Evolutionary conservation across 2,113 vertebrate species (phyloP).

Genomic region (Monarcha castaneiventris): DNA sequence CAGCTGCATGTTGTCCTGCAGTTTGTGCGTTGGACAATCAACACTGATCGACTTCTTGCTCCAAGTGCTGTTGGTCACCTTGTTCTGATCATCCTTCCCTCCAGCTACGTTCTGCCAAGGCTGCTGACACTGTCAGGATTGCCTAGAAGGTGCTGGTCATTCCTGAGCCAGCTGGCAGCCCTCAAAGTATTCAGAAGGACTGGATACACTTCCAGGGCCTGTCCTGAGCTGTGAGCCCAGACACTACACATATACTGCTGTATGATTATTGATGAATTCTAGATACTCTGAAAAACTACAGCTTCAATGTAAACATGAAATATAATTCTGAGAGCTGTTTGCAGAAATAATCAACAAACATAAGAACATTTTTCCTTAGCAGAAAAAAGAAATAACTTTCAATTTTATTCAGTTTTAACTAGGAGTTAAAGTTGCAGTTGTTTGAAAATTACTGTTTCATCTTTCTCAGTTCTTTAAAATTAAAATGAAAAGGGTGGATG

Average conservation of each 20-base stretch:
- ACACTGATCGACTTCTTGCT: not conserved
- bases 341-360: not conserved
- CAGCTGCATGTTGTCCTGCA: not conserved
- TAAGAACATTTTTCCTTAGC: not conserved
- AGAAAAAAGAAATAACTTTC: not conserved
- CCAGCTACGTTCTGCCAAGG: not conserved
- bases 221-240: not conserved
- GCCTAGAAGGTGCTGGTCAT: not conserved
- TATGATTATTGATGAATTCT: not conserved
- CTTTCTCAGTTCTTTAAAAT: not conserved
- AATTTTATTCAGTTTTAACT: not conserved
- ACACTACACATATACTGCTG: accelerated
- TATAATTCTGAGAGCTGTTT: not conserved
- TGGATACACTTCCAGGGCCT: not conserved
- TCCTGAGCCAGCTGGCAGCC: not conserved
- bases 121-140: not conserved
- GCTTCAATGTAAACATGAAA: not conserved
- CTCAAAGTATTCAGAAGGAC: not conserved
- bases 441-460: not conserved
- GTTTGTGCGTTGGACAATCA: not conserved
- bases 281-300: not conserved
- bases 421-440: not conserved
- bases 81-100: not conserved
- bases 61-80: not conserved
- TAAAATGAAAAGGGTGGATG: not conserved